Evolutionary conservation across 2,888 invertebrate species (phyloP).

Genomic region (Protodeltote pygarga): DNA sequence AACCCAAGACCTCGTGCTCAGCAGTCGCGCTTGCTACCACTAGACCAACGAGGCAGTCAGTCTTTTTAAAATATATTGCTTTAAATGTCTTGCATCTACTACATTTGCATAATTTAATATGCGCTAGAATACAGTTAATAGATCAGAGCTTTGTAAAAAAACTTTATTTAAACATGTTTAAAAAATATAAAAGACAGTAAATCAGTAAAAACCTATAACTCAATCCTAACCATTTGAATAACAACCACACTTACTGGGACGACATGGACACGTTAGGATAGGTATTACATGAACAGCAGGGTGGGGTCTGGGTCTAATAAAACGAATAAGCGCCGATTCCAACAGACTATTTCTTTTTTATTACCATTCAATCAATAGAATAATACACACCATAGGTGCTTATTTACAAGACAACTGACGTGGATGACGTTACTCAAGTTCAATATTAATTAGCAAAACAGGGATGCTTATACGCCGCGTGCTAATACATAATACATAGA

Average conservation of each 20-base stretch:
- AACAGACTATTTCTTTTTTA: conserved; percentile 84
- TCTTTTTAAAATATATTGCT: background rate
- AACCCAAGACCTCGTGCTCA: too few species aligned
- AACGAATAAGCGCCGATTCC: conserved; percentile 74
- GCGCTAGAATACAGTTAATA: conserved; percentile 7
- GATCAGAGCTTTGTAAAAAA: conserved; percentile 35
- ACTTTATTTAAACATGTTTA: conserved; percentile 54
- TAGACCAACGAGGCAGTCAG: too few species aligned
- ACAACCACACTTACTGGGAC: conserved; percentile 39
- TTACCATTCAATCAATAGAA: conserved; percentile 80
- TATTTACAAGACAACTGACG: conserved; percentile 79
- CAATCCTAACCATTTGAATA: conserved; percentile 33
- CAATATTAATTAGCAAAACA: conserved; percentile 58
- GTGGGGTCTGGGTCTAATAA: conserved; percentile 57
- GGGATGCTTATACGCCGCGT: conserved; percentile 61
- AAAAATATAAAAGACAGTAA: conserved; percentile 50
- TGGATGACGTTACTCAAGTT: conserved; percentile 55
- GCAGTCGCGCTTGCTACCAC: too few species aligned
- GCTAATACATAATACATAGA: conserved; percentile 66
- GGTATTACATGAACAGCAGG: background rate
- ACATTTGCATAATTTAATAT: too few species aligned
- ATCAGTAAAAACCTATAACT: conserved; percentile 43
- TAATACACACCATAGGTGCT: conserved; percentile 80
- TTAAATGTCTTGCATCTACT: too few species aligned
- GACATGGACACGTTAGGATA: conserved; percentile 40